Evolutionary conservation across 1,140 invertebrate species (phyloP), one percentile per base, ranked within the genome.

Genomic region (Procambarus virginalis): DNA sequence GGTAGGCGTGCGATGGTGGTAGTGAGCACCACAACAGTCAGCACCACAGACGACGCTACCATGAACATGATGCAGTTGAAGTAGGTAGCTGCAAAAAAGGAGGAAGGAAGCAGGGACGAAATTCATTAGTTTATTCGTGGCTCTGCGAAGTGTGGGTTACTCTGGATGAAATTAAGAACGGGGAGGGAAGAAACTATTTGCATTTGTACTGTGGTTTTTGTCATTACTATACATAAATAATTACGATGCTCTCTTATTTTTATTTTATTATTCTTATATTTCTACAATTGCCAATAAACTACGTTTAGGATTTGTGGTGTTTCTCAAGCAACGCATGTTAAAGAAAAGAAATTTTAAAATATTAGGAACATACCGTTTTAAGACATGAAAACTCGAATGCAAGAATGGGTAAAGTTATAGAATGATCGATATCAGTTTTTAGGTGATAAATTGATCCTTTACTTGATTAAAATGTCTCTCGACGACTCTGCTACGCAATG

Each of bases 51-150:
- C 90, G 98, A 98, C 70, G 98, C 98, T 94, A 99, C 98, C 98
- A 99, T 99, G 94, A 99, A 98, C 99, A 99, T 99, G 94, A 99
- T 99, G 95, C 98, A 99, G 94, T 99, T 99, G 96, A 99, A 99
- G 95, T 99, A 99, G 92, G 99, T 99, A 93, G 98, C 98, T 99
- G 95, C 60, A 55, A 55, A 34, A 34, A 34, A 34, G 34, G 34
- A 34, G 34, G 34, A 34, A 34, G 34, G 91, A 91, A 55, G 75
- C 14, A 49, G 79, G 81, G 55, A 84, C 8, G 46, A 45, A 20
- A 78, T 45, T 34, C 2, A 82, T 64, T 73, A 49, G 55, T 75
- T 10, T 48, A 51, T 46, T n/a, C 34, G 17, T 10, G 10, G 12
- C 60, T 5, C n/a, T 64, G 60, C 34, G 60, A 64, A 55, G 51